Percentiles rank a stretch among this genome's conserved stretches.
Conservation (phyloP, 2,888 invertebrate species). For the Macaria liturata region DNA sequence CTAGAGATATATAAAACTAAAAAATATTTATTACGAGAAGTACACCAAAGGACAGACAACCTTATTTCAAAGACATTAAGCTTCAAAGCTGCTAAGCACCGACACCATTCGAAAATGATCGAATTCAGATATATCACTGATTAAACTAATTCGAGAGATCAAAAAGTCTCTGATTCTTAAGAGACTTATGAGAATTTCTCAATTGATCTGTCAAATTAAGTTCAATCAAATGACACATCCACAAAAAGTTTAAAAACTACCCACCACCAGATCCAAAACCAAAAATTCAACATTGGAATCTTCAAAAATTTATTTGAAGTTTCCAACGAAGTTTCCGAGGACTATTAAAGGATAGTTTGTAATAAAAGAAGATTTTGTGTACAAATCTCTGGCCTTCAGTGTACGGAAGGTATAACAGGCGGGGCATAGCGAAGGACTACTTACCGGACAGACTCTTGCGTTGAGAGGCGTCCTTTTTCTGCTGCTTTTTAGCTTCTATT, state of each 20-base stretch:
- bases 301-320: too few species aligned
- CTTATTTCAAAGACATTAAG: conserved; percentile 42
- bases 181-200: too few species aligned
- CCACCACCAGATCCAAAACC: too few species aligned
- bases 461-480: conserved; percentile 86
- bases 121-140: too few species aligned
- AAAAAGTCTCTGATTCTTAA: too few species aligned
- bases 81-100: conserved; percentile 50
- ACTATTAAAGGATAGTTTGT: too few species aligned
- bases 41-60: conserved; percentile 62
- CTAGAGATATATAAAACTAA: conserved; percentile 10
- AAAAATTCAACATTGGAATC: too few species aligned
- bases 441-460: conserved; percentile 94
- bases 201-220: too few species aligned
- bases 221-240: too few species aligned
- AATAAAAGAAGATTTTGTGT: conserved; percentile 27
- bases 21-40: conserved; percentile 28
- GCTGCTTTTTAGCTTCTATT: conserved; percentile 97
- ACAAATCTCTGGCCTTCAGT: conserved; percentile 56
- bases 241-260: too few species aligned
- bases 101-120: conserved; percentile 24
- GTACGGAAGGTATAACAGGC: conserved; percentile 61
- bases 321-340: too few species aligned
- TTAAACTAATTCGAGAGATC: too few species aligned
- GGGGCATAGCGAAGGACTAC: conserved; percentile 79